Evolutionary conservation across 2,888 invertebrate genomes (phyloP), one percentile per base, ranked within the genome.

Genomic region (Agrotis puta): DNA sequence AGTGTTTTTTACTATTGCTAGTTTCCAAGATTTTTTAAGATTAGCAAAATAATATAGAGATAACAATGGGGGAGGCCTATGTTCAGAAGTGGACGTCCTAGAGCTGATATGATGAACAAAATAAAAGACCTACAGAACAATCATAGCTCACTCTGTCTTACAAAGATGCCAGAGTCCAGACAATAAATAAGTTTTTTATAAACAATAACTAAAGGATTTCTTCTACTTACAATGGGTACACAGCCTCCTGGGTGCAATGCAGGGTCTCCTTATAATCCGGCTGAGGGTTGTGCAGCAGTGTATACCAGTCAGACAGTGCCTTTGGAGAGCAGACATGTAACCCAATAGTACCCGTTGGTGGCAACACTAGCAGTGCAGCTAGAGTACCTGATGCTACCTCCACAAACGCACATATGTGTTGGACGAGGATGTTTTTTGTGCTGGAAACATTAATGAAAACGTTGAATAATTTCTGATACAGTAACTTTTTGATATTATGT

Each of bases 161-260:
- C 20, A 18, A 18, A 7, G 18, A 18, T 18, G 9, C 11, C 2
- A 1, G 16, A n/a, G 1, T n/a, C 18, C 2, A n/a, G n/a, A n/a
- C n/a, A n/a, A n/a, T n/a, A n/a, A n/a, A n/a, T n/a, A n/a, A n/a
- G n/a, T n/a, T n/a, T n/a, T n/a, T n/a, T n/a, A n/a, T n/a, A n/a
- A n/a, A 51, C 16, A 45, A 50, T 20, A 22, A 18, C 18, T 27
- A 18, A 6, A 18, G 7, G 14, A 20, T 0, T 9, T 1, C 6
- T 62, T n/a, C 3, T 65, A 97, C 98, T 97, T 97, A 99, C 98
- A 99, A 94, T 57, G 99, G 99, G 96, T 99, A 99, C 0, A 99
- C 99, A 70, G 99, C 99, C 95, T 99, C 99, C 90, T 99, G 99
- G 0, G 99, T 99, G 92, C 99, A 99, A 93, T 99, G 98, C 66